Conservation (phyloP, 2,797 vertebrate genomes). For the Protosalanx chinensis region DNA sequence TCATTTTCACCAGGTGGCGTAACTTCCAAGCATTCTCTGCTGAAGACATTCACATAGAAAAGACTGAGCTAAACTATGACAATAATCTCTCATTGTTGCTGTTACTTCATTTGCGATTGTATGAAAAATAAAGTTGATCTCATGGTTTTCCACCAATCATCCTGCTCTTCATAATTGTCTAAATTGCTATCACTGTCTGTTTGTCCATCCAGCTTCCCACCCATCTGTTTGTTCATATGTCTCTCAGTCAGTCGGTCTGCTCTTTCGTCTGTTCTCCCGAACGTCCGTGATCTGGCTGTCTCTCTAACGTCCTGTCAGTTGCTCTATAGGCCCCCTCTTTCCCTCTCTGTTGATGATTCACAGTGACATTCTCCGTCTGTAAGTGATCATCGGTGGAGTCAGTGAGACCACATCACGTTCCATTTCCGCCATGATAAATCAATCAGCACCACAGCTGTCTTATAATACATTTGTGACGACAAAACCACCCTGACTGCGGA, state of each 20-base stretch:
- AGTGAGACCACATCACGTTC: background rate
- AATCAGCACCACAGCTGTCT: background rate
- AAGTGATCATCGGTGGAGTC: slow-evolving; percentile 1
- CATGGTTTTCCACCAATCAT: no score
- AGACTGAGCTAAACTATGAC: no score
- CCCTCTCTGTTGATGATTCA: background rate
- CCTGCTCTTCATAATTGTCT: background rate
- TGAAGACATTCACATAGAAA: background rate
- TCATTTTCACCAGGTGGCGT: background rate
- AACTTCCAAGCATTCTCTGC: background rate
- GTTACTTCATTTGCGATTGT: no score
- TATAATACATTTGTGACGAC: slow-evolving; percentile 13
- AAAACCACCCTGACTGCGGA: background rate
- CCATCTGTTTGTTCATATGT: slow-evolving; percentile 3
- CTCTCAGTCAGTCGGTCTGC: background rate
- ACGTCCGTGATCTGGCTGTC: background rate
- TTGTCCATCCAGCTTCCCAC: background rate
- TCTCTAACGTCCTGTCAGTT: background rate
- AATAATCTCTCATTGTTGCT: no score
- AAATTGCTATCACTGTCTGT: background rate
- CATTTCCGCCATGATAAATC: slow-evolving; percentile 9
- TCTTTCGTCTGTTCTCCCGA: background rate
- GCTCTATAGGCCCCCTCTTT: background rate
- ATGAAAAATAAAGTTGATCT: no score
- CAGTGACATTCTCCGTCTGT: background rate